phyloP scores from a whole-genome alignment of 2,888 invertebrate species.

The Pomacea canaliculata region DNA sequence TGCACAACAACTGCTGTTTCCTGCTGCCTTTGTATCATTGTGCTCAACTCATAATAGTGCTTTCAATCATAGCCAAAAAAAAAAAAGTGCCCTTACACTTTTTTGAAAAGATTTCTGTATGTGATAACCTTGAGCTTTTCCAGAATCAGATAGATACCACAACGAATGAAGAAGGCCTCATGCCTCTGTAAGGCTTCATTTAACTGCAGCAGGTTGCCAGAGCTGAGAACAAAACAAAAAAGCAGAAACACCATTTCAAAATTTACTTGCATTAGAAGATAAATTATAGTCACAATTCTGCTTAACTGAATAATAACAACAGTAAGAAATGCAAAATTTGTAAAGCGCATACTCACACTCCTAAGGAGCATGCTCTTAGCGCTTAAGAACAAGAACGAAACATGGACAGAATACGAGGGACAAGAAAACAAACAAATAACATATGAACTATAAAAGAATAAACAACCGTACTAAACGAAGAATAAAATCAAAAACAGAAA shows the following conservation, averaged over 20 bases:
- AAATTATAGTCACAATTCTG: background rate
- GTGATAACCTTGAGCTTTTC: conserved; percentile 96
- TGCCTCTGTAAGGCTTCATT: conserved; percentile 87
- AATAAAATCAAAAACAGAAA: too few species aligned
- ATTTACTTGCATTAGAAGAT: background rate
- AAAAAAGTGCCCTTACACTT: conserved; percentile 75
- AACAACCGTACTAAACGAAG: too few species aligned
- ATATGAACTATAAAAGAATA: too few species aligned
- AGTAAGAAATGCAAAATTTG: too few species aligned
- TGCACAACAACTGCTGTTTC: too few species aligned
- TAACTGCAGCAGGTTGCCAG: conserved; percentile 87
- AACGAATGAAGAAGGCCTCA: conserved; percentile 92
- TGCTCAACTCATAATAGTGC: too few species aligned
- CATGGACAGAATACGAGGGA: too few species aligned
- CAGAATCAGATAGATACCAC: conserved; percentile 96
- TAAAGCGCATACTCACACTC: too few species aligned
- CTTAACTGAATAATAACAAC: background rate
- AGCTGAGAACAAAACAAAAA: conserved; percentile 66
- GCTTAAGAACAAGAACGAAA: too few species aligned
- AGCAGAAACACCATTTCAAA: background rate
- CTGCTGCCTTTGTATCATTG: too few species aligned
- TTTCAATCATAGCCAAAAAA: background rate
- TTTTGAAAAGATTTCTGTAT: conserved; percentile 95
- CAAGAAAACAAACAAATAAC: too few species aligned
- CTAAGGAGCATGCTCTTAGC: too few species aligned